A percentile compares a stretch with the other conserved stretches of the same genome.
phyloP scores from a whole-genome alignment of 2,113 vertebrate species.

The Puffinus mauretanicus region DNA sequence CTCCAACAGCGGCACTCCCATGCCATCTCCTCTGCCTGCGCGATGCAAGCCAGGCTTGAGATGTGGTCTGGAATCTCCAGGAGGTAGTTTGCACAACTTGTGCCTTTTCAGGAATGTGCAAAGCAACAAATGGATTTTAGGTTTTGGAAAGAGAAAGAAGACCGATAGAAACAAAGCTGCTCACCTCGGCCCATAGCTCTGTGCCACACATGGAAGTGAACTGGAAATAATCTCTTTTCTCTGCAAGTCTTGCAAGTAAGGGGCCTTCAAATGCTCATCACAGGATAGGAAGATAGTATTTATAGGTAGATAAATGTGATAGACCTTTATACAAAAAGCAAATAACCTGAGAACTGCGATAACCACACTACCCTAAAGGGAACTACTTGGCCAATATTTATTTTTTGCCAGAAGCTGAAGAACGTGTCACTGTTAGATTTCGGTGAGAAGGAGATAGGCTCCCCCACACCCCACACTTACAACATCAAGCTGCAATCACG shows the following conservation, averaged over 20 bases:
- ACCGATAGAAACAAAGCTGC: neutral
- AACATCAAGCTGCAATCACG: neutral
- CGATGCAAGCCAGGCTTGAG: neutral
- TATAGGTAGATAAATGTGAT: neutral
- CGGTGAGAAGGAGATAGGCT: neutral
- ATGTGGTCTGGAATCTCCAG: neutral
- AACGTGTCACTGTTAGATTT: neutral
- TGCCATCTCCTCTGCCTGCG: neutral
- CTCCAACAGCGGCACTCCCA: accelerated
- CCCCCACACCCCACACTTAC: neutral
- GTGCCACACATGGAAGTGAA: accelerated
- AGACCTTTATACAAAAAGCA: neutral
- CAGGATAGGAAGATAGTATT: neutral
- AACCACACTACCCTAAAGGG: neutral
- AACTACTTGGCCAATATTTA: neutral
- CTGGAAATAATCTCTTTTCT: neutral
- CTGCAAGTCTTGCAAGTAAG: neutral
- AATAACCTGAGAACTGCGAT: neutral
- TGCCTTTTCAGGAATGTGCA: neutral
- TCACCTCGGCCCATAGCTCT: accelerated
- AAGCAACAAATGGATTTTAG: neutral
- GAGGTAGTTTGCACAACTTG: neutral
- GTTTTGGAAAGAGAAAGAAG: neutral
- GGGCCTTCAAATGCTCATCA: neutral
- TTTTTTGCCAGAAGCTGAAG: neutral